Percentiles rank a stretch among this genome's conserved stretches.
Conservation (phyloP, 2,797 vertebrate genomes). For the Acanthurus tractus region DNA sequence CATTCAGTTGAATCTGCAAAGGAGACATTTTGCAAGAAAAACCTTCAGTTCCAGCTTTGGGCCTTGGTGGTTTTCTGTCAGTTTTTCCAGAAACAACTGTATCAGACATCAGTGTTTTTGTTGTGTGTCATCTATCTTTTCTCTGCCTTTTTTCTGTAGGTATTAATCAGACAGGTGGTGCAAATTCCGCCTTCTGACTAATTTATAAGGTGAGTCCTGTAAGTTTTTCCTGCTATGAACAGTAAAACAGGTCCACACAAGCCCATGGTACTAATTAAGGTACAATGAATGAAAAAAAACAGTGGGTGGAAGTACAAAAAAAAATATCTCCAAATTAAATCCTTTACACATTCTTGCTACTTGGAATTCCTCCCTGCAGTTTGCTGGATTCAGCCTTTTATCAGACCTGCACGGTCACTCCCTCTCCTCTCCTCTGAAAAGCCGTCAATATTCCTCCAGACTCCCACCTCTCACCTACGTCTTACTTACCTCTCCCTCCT, state of each 20-base stretch:
- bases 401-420: slow-evolving; percentile 44
- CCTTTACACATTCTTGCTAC: slow-evolving; percentile 10
- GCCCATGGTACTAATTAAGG: background rate
- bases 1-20: slow-evolving; percentile 44
- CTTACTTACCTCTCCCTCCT: slow-evolving; percentile 58
- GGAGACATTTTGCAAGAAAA: slow-evolving; percentile 50
- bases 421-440: slow-evolving; percentile 52
- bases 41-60: background rate
- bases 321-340: slow-evolving; percentile 1
- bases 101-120: slow-evolving; percentile 27
- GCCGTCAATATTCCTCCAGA: slow-evolving; percentile 43
- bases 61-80: slow-evolving; percentile 27
- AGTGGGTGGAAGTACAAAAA: background rate
- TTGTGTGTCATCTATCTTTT: slow-evolving; percentile 26
- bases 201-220: background rate
- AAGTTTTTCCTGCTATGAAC: background rate
- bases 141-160: background rate
- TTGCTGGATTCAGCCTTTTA: slow-evolving; percentile 40
- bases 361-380: slow-evolving; percentile 20
- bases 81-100: background rate
- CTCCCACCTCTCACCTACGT: slow-evolving; percentile 52
- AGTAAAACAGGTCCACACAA: background rate
- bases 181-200: background rate
- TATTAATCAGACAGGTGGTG: slow-evolving; percentile 7
- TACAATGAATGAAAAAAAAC: background rate